phyloP scores from a whole-genome alignment of 1,140 invertebrate species.

The Hypothenemus hampei region DNA sequence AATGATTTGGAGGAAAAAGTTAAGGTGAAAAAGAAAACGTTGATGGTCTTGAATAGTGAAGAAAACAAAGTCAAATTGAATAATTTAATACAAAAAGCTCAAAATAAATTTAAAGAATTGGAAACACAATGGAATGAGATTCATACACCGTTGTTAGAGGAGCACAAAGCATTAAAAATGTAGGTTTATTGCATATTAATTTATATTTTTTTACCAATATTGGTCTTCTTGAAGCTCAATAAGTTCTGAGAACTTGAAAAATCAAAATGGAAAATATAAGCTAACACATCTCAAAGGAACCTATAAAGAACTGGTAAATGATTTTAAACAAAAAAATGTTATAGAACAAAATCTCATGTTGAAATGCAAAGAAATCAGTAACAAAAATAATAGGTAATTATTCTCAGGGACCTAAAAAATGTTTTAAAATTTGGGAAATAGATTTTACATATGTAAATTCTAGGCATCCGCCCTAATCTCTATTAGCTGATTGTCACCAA shows the following conservation, averaged over 20 bases:
- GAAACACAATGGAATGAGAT: constrained; percentile 68
- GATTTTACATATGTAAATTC: no score
- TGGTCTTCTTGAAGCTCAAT: constrained; percentile 32
- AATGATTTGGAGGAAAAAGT: constrained; percentile 46
- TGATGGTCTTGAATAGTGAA: constrained; percentile 57
- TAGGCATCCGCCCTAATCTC: no score
- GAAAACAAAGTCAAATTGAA: constrained; percentile 61
- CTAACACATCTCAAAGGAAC: constrained; percentile 52
- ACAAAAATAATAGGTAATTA: constrained; percentile 51
- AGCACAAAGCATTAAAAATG: constrained; percentile 55
- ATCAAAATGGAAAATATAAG: constrained; percentile 52
- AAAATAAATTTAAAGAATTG: constrained; percentile 56
- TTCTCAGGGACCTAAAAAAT: no score
- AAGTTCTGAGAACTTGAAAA: constrained; percentile 42
- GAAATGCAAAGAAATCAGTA: constrained; percentile 64
- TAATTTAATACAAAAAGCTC: constrained; percentile 55
- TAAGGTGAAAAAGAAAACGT: constrained; percentile 57
- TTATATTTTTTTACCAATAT: constrained; percentile 1
- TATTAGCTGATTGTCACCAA: no score
- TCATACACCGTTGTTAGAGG: constrained; percentile 57
- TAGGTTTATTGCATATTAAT: not conserved
- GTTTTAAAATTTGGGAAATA: no score
- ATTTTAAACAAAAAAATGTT: constrained; percentile 57
- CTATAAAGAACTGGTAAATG: constrained; percentile 53
- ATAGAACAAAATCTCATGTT: constrained; percentile 55